A percentile compares a stretch with the other conserved stretches of the same genome.
Evolutionary conservation across 2,888 invertebrate species (phyloP).

Genomic region (Ceramica pisi): DNA sequence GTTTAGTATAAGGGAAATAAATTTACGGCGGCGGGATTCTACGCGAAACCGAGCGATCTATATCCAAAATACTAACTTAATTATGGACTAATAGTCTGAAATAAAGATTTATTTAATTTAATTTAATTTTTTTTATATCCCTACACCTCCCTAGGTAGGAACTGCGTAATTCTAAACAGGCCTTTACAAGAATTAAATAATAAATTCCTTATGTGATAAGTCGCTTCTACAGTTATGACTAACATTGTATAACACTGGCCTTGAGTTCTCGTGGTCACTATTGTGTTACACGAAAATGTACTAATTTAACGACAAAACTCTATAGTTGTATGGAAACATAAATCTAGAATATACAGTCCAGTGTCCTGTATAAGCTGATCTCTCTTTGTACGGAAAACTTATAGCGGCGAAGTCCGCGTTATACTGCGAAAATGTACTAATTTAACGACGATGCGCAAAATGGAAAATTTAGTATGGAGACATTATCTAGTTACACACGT

Average conservation of each 20-base stretch:
- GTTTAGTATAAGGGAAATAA: too few species aligned
- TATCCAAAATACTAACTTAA: too few species aligned
- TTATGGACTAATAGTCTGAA: too few species aligned
- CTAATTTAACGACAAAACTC: background rate
- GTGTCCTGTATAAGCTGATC: background rate
- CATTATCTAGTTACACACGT: too few species aligned
- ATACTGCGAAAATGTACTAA: background rate
- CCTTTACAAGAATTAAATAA: background rate
- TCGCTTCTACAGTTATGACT: background rate
- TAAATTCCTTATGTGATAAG: background rate
- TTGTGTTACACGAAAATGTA: background rate
- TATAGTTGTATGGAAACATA: background rate
- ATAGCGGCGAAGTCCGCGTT: background rate
- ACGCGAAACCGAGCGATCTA: too few species aligned
- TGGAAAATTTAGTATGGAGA: background rate
- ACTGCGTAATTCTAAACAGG: background rate
- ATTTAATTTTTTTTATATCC: too few species aligned
- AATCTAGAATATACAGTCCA: background rate
- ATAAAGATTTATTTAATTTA: too few species aligned
- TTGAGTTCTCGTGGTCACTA: conserved; percentile 11
- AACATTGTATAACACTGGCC: conserved; percentile 1
- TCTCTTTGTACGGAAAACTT: background rate
- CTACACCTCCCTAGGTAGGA: too few species aligned
- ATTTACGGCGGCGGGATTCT: too few species aligned
- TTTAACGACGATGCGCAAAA: background rate